These are phyloP conservation scores for Cylloceria caligata DNA, from an alignment of 2,888 invertebrate genomes.

Conservation along the genomic window DNA sequence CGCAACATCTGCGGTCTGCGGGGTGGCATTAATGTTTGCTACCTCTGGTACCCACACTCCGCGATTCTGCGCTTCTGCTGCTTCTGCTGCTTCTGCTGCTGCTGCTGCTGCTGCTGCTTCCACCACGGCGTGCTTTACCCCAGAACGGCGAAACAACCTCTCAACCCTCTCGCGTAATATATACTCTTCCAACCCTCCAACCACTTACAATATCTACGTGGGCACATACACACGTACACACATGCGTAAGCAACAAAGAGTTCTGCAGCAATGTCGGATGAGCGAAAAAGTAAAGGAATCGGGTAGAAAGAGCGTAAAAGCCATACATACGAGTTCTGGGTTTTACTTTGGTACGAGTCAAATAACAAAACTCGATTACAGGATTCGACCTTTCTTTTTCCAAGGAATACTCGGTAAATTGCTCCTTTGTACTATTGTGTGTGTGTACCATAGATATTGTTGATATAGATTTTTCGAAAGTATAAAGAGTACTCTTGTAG, in stretches of 20 bases:
- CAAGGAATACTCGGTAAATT: not conserved
- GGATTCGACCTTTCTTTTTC: not conserved
- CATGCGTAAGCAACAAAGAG: slow-evolving; percentile 16
- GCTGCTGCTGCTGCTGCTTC: slow-evolving; percentile 27
- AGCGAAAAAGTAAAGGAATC: slow-evolving; percentile 45
- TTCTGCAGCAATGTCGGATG: slow-evolving; percentile 35
- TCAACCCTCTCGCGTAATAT: slow-evolving; percentile 45
- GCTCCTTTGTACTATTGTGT: not conserved
- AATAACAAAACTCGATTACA: slow-evolving; percentile 32
- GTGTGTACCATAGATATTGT: not conserved
- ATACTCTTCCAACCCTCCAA: slow-evolving; percentile 44
- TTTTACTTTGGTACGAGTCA: slow-evolving; percentile 31
- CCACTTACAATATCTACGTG: slow-evolving; percentile 51
- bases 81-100: slow-evolving; percentile 5
- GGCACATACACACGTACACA: not conserved
- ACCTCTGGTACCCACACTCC: slow-evolving; percentile 71
- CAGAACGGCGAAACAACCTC: slow-evolving; percentile 53
- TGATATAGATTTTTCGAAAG: not conserved
- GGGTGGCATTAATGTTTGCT: slow-evolving; percentile 84
- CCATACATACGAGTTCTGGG: not conserved
- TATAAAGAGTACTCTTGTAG: not conserved
- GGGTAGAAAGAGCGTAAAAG: slow-evolving; percentile 20
- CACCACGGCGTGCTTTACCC: slow-evolving; percentile 30
- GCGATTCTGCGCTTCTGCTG: slow-evolving; percentile 36
- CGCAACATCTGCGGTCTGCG: slow-evolving; percentile 84